Evolutionary conservation across 2,797 vertebrate species (phyloP).

Genomic region (Sitta carolinensis): DNA sequence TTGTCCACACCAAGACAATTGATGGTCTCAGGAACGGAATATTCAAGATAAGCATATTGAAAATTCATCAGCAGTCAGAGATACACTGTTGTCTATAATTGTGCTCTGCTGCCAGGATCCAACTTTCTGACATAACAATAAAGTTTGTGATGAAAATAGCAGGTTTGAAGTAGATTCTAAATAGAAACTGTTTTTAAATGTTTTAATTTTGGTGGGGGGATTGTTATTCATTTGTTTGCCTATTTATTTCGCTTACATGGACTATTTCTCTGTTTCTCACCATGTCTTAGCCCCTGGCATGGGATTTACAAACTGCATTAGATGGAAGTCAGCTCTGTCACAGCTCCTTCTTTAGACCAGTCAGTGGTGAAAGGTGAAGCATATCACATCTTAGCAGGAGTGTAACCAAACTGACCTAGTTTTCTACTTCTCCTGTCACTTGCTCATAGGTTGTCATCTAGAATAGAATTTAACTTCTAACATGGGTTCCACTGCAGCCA

Average conservation of each 20-base stretch:
- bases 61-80: not conserved
- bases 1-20: not conserved
- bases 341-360: not conserved
- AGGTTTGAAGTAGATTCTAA: not conserved
- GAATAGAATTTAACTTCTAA: not conserved
- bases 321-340: not conserved
- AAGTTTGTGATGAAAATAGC: not conserved
- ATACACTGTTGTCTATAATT: not conserved
- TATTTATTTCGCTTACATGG: not conserved
- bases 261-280: not conserved
- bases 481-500: not conserved
- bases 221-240: not conserved
- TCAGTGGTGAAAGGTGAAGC: not conserved
- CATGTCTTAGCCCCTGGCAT: not conserved
- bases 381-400: not conserved
- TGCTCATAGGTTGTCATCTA: not conserved
- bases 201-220: not conserved
- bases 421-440: not conserved
- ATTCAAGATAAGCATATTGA: not conserved
- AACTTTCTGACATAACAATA: not conserved
- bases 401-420: not conserved
- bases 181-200: not conserved
- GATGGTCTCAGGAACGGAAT: not conserved
- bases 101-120: not conserved
- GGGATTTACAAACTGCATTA: not conserved